Percentiles rank a stretch among this genome's conserved stretches.
Conservation (phyloP, 1,140 invertebrate species). For the Diprion similis region DNA sequence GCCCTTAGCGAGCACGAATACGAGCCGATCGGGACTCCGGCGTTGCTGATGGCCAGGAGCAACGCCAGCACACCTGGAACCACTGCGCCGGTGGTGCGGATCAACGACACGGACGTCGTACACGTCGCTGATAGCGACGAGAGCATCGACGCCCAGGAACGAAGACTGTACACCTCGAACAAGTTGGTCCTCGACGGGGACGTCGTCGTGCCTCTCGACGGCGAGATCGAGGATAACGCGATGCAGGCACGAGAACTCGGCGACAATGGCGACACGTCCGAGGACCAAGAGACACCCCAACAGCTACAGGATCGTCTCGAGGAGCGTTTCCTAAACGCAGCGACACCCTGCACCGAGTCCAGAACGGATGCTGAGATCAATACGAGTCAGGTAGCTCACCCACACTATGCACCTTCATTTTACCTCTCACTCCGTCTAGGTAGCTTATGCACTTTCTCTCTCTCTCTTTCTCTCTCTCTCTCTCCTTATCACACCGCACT, state of each 20-base stretch:
- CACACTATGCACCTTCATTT: not conserved
- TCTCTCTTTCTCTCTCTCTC: not conserved
- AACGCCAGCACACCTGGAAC: conserved; percentile 48
- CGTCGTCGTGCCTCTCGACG: conserved; percentile 55
- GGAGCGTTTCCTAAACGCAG: conserved; percentile 60
- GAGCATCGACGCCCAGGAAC: conserved; percentile 50
- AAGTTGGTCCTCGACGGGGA: conserved; percentile 54
- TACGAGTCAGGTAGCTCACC: conserved; percentile 65
- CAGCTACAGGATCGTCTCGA: conserved; percentile 66
- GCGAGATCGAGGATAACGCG: conserved; percentile 54
- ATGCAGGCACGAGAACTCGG: conserved; percentile 56
- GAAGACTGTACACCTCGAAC: conserved; percentile 40
- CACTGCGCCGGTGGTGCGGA: conserved; percentile 55
- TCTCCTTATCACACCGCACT: too few species aligned
- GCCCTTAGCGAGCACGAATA: conserved; percentile 84
- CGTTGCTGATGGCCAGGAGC: conserved; percentile 50
- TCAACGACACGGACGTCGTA: conserved; percentile 57
- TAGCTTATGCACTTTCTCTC: not conserved
- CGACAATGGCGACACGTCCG: conserved; percentile 47
- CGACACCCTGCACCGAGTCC: conserved; percentile 64
- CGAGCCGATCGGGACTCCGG: conserved; percentile 72
- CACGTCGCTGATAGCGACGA: conserved; percentile 60
- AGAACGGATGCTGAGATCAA: conserved; percentile 72
- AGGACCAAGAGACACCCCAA: conserved; percentile 51
- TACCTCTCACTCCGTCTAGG: not conserved